Percentiles rank a stretch among this genome's conserved stretches.
These are phyloP conservation scores for Danio jaintianensis DNA, from an alignment of 2,797 vertebrate species.

Conservation along the genomic window DNA sequence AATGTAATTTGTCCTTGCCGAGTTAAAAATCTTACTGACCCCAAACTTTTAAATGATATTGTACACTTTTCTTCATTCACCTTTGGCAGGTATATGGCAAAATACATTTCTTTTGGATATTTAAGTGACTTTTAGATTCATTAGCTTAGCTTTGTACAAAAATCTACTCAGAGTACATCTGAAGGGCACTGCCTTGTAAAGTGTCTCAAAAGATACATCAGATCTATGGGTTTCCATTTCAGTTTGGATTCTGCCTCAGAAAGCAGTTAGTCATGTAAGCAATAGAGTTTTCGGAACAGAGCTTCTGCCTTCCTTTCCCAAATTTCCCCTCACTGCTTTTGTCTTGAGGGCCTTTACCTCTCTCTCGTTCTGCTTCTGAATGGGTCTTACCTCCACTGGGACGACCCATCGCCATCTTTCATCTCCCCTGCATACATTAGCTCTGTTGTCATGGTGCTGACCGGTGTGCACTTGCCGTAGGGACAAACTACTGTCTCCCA, in stretches of 20 bases:
- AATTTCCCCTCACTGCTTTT: slow-evolving; percentile 14
- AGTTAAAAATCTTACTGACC: too few species aligned
- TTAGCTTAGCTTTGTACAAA: too few species aligned
- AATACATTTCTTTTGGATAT: too few species aligned
- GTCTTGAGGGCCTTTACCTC: slow-evolving; percentile 24
- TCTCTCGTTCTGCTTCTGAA: slow-evolving; percentile 27
- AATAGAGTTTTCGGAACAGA: slow-evolving; percentile 17
- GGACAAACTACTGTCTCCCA: slow-evolving; percentile 48
- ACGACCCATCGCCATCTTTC: slow-evolving; percentile 42
- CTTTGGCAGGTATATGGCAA: too few species aligned
- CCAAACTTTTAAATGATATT: too few species aligned
- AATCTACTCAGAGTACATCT: too few species aligned
- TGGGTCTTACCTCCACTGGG: slow-evolving; percentile 37
- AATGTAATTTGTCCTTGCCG: too few species aligned
- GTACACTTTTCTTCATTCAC: too few species aligned
- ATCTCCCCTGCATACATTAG: slow-evolving; percentile 49
- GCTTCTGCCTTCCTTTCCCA: slow-evolving; percentile 12
- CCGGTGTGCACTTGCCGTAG: slow-evolving; percentile 47
- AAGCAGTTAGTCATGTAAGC: not conserved
- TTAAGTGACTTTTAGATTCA: too few species aligned
- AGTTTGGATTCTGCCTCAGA: not conserved
- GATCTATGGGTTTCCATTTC: not conserved
- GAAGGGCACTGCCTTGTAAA: too few species aligned
- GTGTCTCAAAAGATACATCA: not conserved
- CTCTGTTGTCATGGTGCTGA: slow-evolving; percentile 54